Evolutionary conservation across 2,888 invertebrate genomes (phyloP).

Genomic region (Noctua janthe): DNA sequence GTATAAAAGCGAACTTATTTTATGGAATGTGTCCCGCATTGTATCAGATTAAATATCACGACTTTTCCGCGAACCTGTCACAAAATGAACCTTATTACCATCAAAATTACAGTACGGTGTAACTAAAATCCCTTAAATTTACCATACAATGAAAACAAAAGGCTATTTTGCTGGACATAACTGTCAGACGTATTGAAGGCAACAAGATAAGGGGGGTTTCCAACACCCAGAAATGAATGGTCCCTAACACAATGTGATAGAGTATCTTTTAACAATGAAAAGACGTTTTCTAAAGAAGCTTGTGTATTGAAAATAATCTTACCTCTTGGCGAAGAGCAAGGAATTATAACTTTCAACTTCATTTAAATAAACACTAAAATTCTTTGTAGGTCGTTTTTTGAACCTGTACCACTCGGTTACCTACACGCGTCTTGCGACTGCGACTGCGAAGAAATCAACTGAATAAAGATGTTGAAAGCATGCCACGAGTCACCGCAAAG

Average conservation of each 20-base stretch:
- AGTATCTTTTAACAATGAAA: constrained; percentile 45
- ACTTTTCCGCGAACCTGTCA: too few species aligned
- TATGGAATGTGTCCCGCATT: too few species aligned
- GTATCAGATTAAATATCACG: too few species aligned
- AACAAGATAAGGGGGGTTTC: constrained; percentile 54
- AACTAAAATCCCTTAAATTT: constrained; percentile 30
- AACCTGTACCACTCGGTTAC: not conserved
- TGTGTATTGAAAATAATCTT: constrained; percentile 14
- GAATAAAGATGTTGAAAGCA: not conserved
- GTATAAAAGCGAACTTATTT: too few species aligned
- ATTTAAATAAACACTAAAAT: not conserved
- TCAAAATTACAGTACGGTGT: constrained; percentile 54
- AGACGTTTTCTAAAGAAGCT: constrained; percentile 32
- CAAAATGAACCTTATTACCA: not conserved
- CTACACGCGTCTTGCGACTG: not conserved
- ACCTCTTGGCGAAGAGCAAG: not conserved
- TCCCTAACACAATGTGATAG: constrained; percentile 35
- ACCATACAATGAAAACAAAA: constrained; percentile 64
- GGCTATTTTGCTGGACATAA: constrained; percentile 59
- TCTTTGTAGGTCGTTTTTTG: not conserved
- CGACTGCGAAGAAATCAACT: not conserved
- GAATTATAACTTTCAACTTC: not conserved
- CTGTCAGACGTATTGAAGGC: constrained; percentile 65
- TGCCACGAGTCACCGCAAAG: not conserved
- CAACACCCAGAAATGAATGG: constrained; percentile 38